Evolutionary conservation across 2,113 vertebrate species (phyloP), one percentile per base, ranked within the genome.

Genomic region (Limanda limanda): DNA sequence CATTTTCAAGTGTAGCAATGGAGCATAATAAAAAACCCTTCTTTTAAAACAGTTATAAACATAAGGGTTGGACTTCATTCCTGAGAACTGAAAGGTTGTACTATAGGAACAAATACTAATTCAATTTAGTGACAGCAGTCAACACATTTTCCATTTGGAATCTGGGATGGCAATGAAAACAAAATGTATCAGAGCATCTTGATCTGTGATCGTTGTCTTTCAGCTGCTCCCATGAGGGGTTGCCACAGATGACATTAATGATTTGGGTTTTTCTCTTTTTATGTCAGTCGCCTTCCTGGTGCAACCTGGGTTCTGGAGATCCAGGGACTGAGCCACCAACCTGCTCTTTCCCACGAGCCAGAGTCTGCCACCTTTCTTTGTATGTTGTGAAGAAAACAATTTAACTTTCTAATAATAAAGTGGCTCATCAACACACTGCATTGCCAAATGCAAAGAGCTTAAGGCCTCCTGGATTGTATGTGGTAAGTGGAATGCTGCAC

Each of bases 401-500:
- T 64, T 15, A 2, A 37, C 1, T 62, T 73, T 37, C 52, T 23
- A 21, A 67, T 61, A 45, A 63, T 17, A 35, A 23, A n/a, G 11
- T 61, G 21, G 17, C 27, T 64, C 58, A 59, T 75, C 71, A 42
- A 59, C 7, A 54, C 58, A 47, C 61, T 68, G 40, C n/a, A 35
- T 15, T 62, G 3, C 24, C 45, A 45, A 68, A 17, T 48, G 68
- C 9, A 31, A 10, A 52, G 18, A 52, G 56, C 37, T 71, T 56
- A 57, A 31, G 63, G 58, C 52, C 57, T 10, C 61, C 1, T 70
- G 60, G 17, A 63, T 73, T 27, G 35, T 56, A 24, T 56, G 45
- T 81, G 45, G 76, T 51, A 37, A 24, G 40, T 51, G n/a, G 35
- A 71, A 71, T 12, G 35, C 20, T 48, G 6, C 74, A 51, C 51